phyloP scores from a whole-genome alignment of 2,888 invertebrate genomes.

The Caenorhabditis angaria region DNA sequence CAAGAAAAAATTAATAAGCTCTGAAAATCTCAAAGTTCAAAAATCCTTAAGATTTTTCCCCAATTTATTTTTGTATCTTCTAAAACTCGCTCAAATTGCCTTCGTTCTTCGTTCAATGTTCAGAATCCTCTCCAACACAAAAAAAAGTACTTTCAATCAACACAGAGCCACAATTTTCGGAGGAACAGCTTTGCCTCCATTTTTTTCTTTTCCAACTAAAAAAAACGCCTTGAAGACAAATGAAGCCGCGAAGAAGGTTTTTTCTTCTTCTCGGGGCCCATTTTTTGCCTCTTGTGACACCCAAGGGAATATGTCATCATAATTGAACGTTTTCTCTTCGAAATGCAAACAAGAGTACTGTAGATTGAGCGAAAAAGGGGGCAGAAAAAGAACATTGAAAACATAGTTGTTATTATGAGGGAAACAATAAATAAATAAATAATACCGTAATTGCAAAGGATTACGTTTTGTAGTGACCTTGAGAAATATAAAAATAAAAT shows the following conservation, averaged over 20 bases:
- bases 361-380: not conserved
- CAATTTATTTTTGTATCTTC: too few species aligned
- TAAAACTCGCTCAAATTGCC: too few species aligned
- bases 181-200: too few species aligned
- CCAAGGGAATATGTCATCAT: constrained; percentile 42
- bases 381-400: not conserved
- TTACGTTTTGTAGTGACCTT: constrained; percentile 8
- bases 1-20: too few species aligned
- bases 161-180: too few species aligned
- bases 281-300: too few species aligned
- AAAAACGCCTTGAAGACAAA: constrained; percentile 9
- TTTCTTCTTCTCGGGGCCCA: too few species aligned
- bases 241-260: constrained; percentile 9
- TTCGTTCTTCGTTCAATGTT: too few species aligned
- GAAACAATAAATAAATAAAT: constrained; percentile 16
- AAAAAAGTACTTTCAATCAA: too few species aligned
- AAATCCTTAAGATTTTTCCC: too few species aligned
- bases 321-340: constrained; percentile 27
- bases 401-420: constrained; percentile 5
- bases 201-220: not conserved
- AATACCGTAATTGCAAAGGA: constrained; percentile 10
- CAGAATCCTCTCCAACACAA: too few species aligned
- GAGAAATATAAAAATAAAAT: not conserved
- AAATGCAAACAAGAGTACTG: constrained; percentile 8
- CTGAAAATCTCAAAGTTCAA: too few species aligned